Evolutionary conservation across 2,113 vertebrate species (phyloP), one percentile per base, ranked within the genome.

Genomic region (Cyphomyrus plagiostoma): DNA sequence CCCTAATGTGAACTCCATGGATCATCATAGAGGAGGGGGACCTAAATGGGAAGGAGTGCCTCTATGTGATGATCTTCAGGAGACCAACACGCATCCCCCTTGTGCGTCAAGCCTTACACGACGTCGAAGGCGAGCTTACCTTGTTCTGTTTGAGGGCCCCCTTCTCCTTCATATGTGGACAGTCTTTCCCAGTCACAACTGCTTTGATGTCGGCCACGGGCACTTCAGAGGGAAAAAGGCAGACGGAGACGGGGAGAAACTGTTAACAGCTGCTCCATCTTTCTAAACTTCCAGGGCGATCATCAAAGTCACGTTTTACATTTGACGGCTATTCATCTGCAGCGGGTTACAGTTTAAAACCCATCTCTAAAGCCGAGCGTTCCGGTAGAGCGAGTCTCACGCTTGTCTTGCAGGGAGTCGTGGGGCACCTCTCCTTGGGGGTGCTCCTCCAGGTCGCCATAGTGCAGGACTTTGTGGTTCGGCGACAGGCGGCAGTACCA

Each of bases 61-160:
- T 1, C 62, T 66, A 30, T 11, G 62, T 13, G 10, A 30, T 26
- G n/a, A 3, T 30, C 62, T 13, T 13, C n/a, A 30, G 62, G n/a
- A 70, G 26, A 4, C n/a, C 62, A 26, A 70, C 9, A 30, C 10
- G n/a, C 62, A 4, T 30, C 10, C n/a, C 42, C n/a, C 62, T 70
- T 0, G 82, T 3, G 45, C 1, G 1, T 80, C 74, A 80, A 80
- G 11, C 26, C 35, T 13, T 15, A 6, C 10, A 15, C 45, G 1
- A 19, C 42, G 9, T 87, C 26, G 53, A 19, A 13, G 21, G 26
- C 48, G 46, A 19, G 90, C 93, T 52, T 95, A 99, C 98, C 98
- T 99, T 99, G 94, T 99, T 99, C 96, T 99, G 98, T 96, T 99
- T 99, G 92, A 98, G 97, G 93, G 98, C 98, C 95, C 98, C 98